phyloP scores from a whole-genome alignment of 2,888 invertebrate genomes.

The Pinctada fucata region DNA sequence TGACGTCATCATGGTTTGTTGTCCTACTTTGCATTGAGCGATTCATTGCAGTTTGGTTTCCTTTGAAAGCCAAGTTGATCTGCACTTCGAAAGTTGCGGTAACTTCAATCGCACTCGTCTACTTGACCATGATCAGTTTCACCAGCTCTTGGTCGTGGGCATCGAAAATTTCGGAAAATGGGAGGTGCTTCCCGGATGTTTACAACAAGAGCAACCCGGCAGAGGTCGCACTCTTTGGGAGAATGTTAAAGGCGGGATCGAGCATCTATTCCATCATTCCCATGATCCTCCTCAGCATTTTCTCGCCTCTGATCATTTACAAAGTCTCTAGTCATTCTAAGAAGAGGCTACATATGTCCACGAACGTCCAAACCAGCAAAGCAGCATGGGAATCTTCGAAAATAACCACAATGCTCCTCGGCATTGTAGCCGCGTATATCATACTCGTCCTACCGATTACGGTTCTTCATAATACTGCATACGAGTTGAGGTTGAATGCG shows the following conservation, averaged over 20 bases:
- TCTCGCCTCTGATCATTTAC: conserved; percentile 50
- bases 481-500: conserved; percentile 43
- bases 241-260: conserved; percentile 38
- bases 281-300: conserved; percentile 41
- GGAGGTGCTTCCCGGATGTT: conserved; percentile 49
- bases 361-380: background rate
- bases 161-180: conserved; percentile 43
- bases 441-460: conserved; percentile 57
- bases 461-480: conserved; percentile 52
- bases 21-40: conserved; percentile 58
- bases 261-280: conserved; percentile 52
- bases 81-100: conserved; percentile 47
- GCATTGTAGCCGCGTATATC: conserved; percentile 55
- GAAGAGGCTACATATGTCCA: conserved; percentile 26
- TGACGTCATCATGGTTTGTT: conserved; percentile 63
- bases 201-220: conserved; percentile 30
- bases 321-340: conserved; percentile 36
- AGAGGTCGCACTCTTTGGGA: conserved; percentile 21
- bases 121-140: conserved; percentile 41
- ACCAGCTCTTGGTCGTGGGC: conserved; percentile 57
- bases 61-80: conserved; percentile 51
- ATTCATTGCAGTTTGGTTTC: conserved; percentile 60
- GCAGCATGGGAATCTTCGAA: conserved; percentile 33
- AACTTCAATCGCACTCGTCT: conserved; percentile 42
- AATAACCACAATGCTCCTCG: conserved; percentile 55